A percentile compares a stretch with the other conserved stretches of the same genome.
Evolutionary conservation across 2,113 vertebrate species (phyloP).

Genomic region (Semicossyphus pulcher): DNA sequence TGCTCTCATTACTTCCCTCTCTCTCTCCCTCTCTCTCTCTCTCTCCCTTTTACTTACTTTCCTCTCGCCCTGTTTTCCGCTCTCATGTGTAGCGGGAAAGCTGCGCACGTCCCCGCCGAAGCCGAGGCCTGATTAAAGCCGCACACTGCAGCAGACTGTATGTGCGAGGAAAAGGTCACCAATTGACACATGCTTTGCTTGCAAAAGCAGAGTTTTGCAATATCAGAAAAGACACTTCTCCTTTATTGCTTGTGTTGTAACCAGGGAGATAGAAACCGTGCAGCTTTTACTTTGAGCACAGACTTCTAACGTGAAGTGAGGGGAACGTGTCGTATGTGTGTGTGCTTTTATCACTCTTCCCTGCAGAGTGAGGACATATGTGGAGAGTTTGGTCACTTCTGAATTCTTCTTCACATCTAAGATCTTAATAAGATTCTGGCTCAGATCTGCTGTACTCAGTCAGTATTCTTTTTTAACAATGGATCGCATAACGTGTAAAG

Average conservation of each 20-base stretch:
- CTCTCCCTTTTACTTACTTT: constrained; percentile 9
- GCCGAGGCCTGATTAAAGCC: constrained; percentile 63
- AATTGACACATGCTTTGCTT: constrained; percentile 65
- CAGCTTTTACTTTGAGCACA: constrained; percentile 15
- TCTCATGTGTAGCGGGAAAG: constrained; percentile 53
- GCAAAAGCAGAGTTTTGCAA: constrained; percentile 54
- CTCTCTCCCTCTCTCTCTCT: not conserved
- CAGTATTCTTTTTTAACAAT: not conserved
- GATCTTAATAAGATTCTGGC: too few relatives aligned
- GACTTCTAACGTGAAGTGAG: constrained; percentile 4
- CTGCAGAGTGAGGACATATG: not conserved
- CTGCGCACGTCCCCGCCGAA: constrained; percentile 41
- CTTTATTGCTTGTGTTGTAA: constrained; percentile 37
- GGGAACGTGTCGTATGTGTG: not conserved
- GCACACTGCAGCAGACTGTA: constrained; percentile 55
- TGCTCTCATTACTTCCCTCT: constrained; percentile 11
- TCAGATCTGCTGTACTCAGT: too few relatives aligned
- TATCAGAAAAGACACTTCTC: constrained; percentile 41
- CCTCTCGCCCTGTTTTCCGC: constrained; percentile 8
- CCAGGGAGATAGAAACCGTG: constrained; percentile 22
- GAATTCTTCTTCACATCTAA: too few relatives aligned
- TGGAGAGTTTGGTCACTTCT: not conserved
- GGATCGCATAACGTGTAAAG: not conserved
- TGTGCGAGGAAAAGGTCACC: constrained; percentile 64
- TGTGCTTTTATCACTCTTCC: not conserved